Conservation (phyloP, 2,797 vertebrate genomes). For the Xyrichtys novacula region DNA sequence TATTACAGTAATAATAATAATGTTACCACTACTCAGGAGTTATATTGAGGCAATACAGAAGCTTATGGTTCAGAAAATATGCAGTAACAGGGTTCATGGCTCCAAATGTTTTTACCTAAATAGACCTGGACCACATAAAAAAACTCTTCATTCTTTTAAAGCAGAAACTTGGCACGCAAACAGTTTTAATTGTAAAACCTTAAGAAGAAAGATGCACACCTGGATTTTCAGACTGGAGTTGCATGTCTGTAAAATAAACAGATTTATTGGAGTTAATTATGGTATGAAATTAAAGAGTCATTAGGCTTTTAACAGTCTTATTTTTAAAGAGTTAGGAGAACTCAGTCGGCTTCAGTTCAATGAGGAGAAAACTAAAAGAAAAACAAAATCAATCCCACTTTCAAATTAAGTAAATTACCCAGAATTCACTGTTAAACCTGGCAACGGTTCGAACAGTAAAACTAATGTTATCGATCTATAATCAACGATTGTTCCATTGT, state of each 20-base stretch:
- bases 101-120: not conserved
- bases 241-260: too few relatives aligned
- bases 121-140: not conserved
- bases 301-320: too few relatives aligned
- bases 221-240: too few relatives aligned
- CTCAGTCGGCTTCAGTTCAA: not conserved
- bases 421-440: not conserved
- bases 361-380: not conserved
- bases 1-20: conserved; percentile 6
- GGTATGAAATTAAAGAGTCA: too few relatives aligned
- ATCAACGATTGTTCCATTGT: not conserved
- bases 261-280: too few relatives aligned
- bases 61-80: not conserved
- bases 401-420: not conserved
- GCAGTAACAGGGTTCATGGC: not conserved
- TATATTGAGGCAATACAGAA: not conserved
- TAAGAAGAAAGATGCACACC: too few relatives aligned
- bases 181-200: too few relatives aligned
- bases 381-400: not conserved
- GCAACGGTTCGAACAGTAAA: not conserved
- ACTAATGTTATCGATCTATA: not conserved
- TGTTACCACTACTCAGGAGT: not conserved
- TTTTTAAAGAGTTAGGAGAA: not conserved
- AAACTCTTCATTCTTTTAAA: too few relatives aligned
- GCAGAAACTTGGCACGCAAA: too few relatives aligned